phyloP scores from a whole-genome alignment of 2,113 vertebrate genomes.

The Bettongia penicillata region DNA sequence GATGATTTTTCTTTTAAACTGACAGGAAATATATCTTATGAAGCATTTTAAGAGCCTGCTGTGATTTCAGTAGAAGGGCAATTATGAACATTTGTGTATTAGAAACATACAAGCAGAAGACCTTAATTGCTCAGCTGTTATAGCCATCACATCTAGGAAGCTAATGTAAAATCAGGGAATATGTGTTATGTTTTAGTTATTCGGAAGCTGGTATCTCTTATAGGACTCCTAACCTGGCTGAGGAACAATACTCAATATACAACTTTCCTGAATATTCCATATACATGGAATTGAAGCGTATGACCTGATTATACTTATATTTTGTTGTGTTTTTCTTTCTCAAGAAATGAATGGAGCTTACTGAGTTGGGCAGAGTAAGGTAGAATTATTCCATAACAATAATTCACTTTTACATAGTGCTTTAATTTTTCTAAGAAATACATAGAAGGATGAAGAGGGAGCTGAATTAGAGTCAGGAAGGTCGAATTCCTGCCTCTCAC shows the following conservation, averaged over 20 bases:
- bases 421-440: neutral
- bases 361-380: neutral
- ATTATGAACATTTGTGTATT: conserved; percentile 1
- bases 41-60: neutral
- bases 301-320: neutral
- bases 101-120: neutral
- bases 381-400: neutral
- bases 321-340: neutral
- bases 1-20: neutral
- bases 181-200: neutral
- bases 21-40: conserved; percentile 1
- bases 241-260: neutral
- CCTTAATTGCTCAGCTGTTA: neutral
- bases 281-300: neutral
- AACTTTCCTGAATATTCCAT: neutral
- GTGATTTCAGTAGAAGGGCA: neutral
- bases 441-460: neutral
- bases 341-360: neutral
- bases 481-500: neutral
- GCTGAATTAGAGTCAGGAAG: neutral
- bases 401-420: neutral
- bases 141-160: neutral
- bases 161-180: neutral
- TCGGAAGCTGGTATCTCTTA: neutral
- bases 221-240: neutral